These are phyloP conservation scores for Ceratosolen solmsi DNA, from an alignment of 1,140 invertebrate genomes.

Conservation along the genomic window DNA sequence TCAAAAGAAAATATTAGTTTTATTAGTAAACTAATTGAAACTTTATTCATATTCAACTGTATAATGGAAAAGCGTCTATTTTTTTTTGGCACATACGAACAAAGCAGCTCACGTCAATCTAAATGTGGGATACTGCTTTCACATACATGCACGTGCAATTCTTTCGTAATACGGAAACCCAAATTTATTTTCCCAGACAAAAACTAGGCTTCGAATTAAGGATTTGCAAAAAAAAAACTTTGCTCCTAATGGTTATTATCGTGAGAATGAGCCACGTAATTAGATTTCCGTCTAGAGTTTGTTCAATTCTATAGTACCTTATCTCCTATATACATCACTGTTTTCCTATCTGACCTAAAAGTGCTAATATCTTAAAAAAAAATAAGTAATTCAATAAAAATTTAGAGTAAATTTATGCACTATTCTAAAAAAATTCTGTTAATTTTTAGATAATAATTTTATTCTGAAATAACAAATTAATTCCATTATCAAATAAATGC, in stretches of 20 bases:
- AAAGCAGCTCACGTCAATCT: not conserved
- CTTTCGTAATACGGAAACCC: not conserved
- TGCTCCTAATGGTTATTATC: slow-evolving; percentile 70
- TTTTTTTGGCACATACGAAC: not conserved
- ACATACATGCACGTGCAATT: not conserved
- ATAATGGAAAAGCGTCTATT: no score
- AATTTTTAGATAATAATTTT: no score
- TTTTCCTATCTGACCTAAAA: not conserved
- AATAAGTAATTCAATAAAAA: not conserved
- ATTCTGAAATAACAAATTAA: no score
- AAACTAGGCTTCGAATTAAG: slow-evolving; percentile 52
- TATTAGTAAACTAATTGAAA: no score
- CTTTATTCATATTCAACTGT: no score
- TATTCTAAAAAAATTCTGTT: no score
- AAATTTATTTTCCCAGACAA: slow-evolving; percentile 52
- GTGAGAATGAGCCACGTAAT: slow-evolving; percentile 68
- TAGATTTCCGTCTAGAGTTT: slow-evolving; percentile 64
- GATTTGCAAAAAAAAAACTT: slow-evolving; percentile 54
- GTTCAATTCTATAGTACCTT: not conserved
- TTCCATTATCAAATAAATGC: not conserved
- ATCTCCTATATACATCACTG: not conserved
- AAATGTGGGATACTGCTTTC: not conserved
- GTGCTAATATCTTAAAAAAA: not conserved
- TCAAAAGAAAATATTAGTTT: no score
- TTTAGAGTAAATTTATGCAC: no score